Evolutionary conservation across 2,797 vertebrate species (phyloP), one percentile per base, ranked within the genome.

Genomic region (Echeneis naucrates): DNA sequence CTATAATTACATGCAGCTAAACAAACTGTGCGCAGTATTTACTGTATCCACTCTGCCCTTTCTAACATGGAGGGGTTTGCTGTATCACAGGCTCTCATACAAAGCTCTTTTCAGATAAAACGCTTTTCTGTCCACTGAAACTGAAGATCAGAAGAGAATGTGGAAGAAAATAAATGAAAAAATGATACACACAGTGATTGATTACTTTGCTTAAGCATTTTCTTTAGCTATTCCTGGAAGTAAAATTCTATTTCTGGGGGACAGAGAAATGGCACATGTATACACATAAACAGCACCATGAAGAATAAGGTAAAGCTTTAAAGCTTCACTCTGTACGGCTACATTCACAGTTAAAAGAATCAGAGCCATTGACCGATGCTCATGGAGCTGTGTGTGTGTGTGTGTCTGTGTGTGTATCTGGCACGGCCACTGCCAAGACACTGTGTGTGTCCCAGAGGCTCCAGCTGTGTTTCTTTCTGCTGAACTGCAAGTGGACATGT

Each of bases 401-500:
- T 56, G 51, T 60, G 58, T 35, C 50, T 53, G 45, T 32, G 48
- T 59, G 44, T 45, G 40, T 57, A 47, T 84, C 33, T 82, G 74
- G 48, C 53, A 68, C 42, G 44, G 55, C 82, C 72, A 78, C 57
- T 63, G 64, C 69, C 44, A 51, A 19, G 8, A 50, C 33, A 50
- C 55, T 78, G 62, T 82, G 62, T 74, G 44, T 12, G 4, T 71
- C 63, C 64, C 69, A 48, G 61, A 65, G 59, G 79, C 69, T 83
- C 72, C 81, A 88, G 79, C 64, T 86, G 82, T 83, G 77, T 75
- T 74, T 78, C 72, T 88, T 59, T 75, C 72, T 74, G 78, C 80
- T 82, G 70, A 90, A 74, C 33, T 83, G 74, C 48, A 52, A 75
- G 61, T 69, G 73, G 56, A 67, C 67, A 77, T 81, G 68, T 78